Percentiles rank a stretch among this genome's conserved stretches.
These are phyloP conservation scores for Acanthosepion esculentum DNA, from an alignment of 2,888 invertebrate species.

Conservation along the genomic window DNA sequence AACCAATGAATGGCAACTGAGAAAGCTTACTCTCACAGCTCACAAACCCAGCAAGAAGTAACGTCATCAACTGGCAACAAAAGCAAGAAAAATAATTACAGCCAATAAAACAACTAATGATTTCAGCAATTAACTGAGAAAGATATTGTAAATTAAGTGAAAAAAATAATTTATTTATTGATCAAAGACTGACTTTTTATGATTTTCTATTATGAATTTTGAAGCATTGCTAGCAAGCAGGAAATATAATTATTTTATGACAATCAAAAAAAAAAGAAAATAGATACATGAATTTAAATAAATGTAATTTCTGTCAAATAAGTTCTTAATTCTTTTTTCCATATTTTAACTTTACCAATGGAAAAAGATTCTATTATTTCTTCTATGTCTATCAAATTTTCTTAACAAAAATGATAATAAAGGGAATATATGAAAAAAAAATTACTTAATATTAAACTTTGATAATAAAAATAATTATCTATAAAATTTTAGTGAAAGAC, in stretches of 20 bases:
- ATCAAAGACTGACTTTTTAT: background rate
- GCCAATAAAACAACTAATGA: background rate
- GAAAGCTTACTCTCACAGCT: conserved; percentile 17
- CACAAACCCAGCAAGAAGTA: conserved; percentile 14
- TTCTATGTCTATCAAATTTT: background rate
- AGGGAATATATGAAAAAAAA: background rate
- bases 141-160: background rate
- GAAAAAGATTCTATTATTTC: background rate
- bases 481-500: background rate
- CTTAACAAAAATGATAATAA: background rate
- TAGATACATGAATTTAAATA: background rate
- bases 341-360: background rate
- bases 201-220: background rate
- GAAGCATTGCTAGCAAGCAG: background rate
- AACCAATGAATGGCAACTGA: conserved; percentile 33
- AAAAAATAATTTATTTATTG: background rate
- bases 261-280: too few relatives aligned
- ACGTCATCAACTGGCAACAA: conserved; percentile 25
- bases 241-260: too few relatives aligned
- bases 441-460: too few relatives aligned
- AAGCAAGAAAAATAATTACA: conserved; percentile 5
- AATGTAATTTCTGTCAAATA: background rate
- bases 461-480: background rate
- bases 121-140: background rate
- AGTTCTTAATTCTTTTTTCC: background rate